Base-by-base conservation (phyloP, 2,113 vertebrate species). In the Dipodomys spectabilis region DNA sequence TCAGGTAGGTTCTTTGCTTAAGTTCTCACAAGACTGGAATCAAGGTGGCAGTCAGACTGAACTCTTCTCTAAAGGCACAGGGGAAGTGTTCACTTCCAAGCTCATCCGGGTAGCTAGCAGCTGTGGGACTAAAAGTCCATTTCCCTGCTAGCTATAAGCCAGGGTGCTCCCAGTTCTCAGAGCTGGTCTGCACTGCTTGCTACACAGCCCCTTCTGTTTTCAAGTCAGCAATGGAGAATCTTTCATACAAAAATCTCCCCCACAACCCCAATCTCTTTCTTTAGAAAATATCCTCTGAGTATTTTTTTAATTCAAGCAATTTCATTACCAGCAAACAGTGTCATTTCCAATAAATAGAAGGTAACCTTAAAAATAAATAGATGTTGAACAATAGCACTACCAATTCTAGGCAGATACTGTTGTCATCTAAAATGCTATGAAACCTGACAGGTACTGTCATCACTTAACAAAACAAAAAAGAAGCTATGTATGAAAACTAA, bases 321-420 rank as follows among this genome's bases (percentile, higher is more conserved):
- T 83, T 67, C 57, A 93, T n/a, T 88, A 91, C 79, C 4, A 53
- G 78, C 32, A 88, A 93, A 88, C 10, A 85, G 35, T 81, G 92
- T 83, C 53, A 65, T 53, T 64, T 89, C 18, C 53, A 11, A 49
- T 64, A 75, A 85, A 88, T 35, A 84, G 67, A 86, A 72, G 53
- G 27, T 78, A 81, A 84, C 6, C 20, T 80, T 93, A 79, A 88
- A 88, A 80, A 87, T 49, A 84, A 93, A 64, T 16, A 77, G 45
- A 85, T 74, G 49, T 53, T 69, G 84, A 93, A 91, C 20, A 83
- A 84, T 1, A 88, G 49, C 27, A 57, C 53, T 62, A 88, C 16
- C 75, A 85, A 65, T 53, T 86, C 35, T 53, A 85, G n/a, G 13
- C 32, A 91, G 39, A 49, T 73, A 88, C 15, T 64, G 12, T 32